Conservation (phyloP, 2,113 vertebrate genomes). For the Cacatua alba region DNA sequence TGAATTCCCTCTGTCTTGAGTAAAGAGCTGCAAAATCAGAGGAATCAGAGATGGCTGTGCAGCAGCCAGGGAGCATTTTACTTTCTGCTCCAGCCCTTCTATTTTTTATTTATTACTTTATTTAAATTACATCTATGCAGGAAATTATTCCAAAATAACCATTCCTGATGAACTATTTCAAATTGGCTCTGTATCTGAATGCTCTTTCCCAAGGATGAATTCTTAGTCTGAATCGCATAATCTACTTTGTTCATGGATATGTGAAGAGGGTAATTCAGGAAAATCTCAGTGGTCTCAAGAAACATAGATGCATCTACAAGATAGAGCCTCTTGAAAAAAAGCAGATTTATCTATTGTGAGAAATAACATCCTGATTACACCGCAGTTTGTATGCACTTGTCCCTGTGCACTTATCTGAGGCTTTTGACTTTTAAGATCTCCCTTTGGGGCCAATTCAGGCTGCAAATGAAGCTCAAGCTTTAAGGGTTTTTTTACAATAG, state of each 20-base stretch:
- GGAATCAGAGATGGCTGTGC: background rate
- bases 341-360: background rate
- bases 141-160: background rate
- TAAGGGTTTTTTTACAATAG: background rate
- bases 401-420: background rate
- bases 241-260: background rate
- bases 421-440: background rate
- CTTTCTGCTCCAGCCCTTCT: background rate
- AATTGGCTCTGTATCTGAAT: background rate
- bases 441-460: background rate
- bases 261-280: background rate
- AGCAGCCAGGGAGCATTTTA: background rate
- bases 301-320: background rate
- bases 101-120: background rate
- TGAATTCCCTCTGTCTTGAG: background rate
- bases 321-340: background rate
- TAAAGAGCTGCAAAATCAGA: background rate
- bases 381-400: background rate
- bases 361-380: background rate
- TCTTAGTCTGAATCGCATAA: background rate
- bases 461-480: background rate
- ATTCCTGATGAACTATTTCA: background rate
- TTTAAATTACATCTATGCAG: background rate
- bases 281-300: background rate
- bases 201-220: background rate